phyloP scores from a whole-genome alignment of 2,113 vertebrate species.

The Toxotes chatareus region DNA sequence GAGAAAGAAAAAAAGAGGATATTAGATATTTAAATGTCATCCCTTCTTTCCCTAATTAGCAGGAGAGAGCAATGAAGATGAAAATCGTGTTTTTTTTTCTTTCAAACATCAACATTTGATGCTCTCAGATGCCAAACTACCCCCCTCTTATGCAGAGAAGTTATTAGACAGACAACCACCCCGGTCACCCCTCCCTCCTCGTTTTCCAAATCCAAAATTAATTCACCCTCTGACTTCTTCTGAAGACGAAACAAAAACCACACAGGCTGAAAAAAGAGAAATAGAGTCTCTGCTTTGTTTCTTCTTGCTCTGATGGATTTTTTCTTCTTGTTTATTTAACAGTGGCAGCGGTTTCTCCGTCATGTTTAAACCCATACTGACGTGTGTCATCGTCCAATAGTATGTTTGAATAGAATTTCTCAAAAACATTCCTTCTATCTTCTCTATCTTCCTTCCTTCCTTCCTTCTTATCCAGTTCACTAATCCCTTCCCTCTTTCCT shows the following conservation, averaged over 20 bases:
- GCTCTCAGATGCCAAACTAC: conserved; percentile 27
- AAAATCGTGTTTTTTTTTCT: conserved; percentile 21
- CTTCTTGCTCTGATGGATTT: neutral
- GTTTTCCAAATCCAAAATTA: conserved; percentile 40
- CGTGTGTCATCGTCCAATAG: too few relatives aligned
- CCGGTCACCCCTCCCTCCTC: neutral
- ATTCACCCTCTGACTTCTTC: conserved; percentile 36
- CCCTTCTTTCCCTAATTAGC: conserved; percentile 68
- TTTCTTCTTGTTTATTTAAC: neutral
- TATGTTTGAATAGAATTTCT: too few relatives aligned
- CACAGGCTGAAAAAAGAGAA: conserved; percentile 1
- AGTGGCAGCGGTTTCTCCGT: neutral
- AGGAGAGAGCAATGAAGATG: conserved; percentile 40
- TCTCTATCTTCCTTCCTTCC: neutral
- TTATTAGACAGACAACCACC: conserved; percentile 16
- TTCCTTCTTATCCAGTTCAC: neutral
- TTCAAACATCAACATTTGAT: conserved; percentile 52
- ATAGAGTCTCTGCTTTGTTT: neutral
- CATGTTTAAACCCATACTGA: too few relatives aligned
- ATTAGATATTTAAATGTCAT: conserved; percentile 68
- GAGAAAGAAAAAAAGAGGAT: conserved; percentile 37
- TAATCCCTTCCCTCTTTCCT: too few relatives aligned
- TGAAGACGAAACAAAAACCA: conserved; percentile 32
- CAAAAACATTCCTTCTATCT: too few relatives aligned
- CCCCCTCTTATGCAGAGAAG: neutral